Evolutionary conservation across 2,797 vertebrate genomes (phyloP), one percentile per base, ranked within the genome.

Genomic region (Corythornis leucogaster): DNA sequence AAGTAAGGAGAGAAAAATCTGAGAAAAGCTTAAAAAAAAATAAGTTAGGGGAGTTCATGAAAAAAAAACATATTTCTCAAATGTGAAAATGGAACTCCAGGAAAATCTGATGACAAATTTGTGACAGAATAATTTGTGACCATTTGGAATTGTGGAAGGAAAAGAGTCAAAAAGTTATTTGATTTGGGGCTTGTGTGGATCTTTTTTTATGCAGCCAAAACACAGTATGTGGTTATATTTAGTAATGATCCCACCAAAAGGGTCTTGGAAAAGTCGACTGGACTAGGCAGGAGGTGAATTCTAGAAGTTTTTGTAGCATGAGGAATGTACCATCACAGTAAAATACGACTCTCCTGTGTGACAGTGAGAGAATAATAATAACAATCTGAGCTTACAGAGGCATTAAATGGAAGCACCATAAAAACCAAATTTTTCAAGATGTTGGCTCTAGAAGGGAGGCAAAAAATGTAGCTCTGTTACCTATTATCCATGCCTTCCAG

Each of bases 21-120:
- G 78, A 92, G 75, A 77, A 91, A 91, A 89, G 11, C 31, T 69
- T 58, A 17, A 3, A 79, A 86, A 86, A 83, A 69, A 62, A 15
- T 17, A 62, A 61, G 8, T 92, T 93, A 69, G 9, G 11, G 30
- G 68, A 48, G 6, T 6, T 89, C 25, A 24, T 73, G 75, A 87
- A 94, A 94, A 85, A 85, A 62, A 92, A 85, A 70, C 45, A 6
- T 55, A 51, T 90, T 94, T 93, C 81, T 94, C 50, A 92, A 92
- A 78, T 76, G n/a, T 45, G 62, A 35, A 35, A 83, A 73, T 66
- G 54, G 61, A 87, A 64, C 46, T 92, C 88, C 92, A 93, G 88
- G 94, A 94, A 96, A 95, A 94, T 85, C 51, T 96, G 81, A 78
- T 92, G 88, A 62, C 22, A 82, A 28, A 74, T 83, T 87, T 90